Percentiles rank a stretch among this genome's conserved stretches.
Conservation (phyloP, 2,888 invertebrate species). For the Acrocyrtus sp. region DNA sequence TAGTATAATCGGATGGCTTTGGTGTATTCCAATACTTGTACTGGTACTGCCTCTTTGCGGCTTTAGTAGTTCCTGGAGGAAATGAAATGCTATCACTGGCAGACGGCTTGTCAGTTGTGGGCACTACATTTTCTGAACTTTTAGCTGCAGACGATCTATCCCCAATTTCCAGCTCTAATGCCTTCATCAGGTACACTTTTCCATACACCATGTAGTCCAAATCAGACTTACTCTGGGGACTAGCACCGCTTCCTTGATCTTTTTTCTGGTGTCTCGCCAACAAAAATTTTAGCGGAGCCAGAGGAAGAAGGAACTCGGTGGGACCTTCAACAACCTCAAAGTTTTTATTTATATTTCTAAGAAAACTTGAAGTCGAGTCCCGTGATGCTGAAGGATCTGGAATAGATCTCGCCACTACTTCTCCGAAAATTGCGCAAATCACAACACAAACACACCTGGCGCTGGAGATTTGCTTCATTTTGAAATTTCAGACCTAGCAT, state of each 20-base stretch:
- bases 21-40: constrained; percentile 2
- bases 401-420: no score
- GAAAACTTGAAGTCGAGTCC: neutral
- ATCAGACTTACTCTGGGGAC: neutral
- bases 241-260: neutral
- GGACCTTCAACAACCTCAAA: constrained; percentile 33
- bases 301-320: constrained; percentile 25
- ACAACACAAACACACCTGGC: neutral
- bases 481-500: constrained; percentile 12
- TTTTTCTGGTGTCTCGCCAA: neutral
- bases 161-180: neutral
- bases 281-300: constrained; percentile 3
- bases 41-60: neutral
- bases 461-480: neutral
- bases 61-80: neutral
- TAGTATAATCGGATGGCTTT: neutral
- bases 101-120: neutral
- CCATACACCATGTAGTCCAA: constrained; percentile 43
- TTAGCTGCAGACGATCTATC: neutral
- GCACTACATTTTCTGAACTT: neutral
- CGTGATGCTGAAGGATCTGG: neutral
- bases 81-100: neutral
- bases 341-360: neutral
- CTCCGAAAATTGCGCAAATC: no score
- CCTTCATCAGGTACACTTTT: constrained; percentile 27